Conservation (phyloP, 2,113 vertebrate species). For the Tinamus guttatus region DNA sequence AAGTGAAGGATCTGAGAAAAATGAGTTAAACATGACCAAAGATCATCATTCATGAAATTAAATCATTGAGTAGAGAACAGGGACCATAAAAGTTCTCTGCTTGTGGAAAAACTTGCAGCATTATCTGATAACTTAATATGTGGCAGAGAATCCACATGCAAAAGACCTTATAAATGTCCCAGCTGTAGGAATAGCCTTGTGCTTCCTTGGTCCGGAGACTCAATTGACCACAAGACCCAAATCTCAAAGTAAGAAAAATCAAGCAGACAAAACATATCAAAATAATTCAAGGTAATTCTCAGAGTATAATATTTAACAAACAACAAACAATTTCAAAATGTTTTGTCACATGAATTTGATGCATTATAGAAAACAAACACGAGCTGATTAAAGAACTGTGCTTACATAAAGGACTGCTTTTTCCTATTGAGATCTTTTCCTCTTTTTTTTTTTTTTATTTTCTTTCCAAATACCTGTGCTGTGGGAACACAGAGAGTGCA, state of each 20-base stretch:
- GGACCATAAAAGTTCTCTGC: background rate
- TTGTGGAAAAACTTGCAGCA: background rate
- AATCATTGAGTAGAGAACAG: background rate
- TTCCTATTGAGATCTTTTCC: background rate
- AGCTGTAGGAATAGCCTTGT: background rate
- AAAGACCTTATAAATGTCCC: background rate
- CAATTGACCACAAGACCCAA: background rate
- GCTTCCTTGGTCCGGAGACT: background rate
- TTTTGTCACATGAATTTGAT: conserved; percentile 23
- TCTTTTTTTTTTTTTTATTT: background rate
- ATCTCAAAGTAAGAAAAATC: background rate
- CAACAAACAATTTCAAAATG: background rate
- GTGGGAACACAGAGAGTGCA: background rate
- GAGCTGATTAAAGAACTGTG: background rate
- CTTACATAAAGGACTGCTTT: background rate
- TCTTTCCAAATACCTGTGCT: background rate
- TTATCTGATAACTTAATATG: background rate
- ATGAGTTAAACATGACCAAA: background rate
- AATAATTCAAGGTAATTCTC: conserved; percentile 12
- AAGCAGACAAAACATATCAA: background rate
- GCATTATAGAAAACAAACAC: background rate
- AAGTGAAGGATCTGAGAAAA: background rate
- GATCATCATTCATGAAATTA: background rate
- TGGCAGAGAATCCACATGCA: background rate
- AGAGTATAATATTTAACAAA: background rate